These are phyloP conservation scores for Petrolisthes manimaculis DNA, from an alignment of 2,888 invertebrate genomes.

Conservation along the genomic window DNA sequence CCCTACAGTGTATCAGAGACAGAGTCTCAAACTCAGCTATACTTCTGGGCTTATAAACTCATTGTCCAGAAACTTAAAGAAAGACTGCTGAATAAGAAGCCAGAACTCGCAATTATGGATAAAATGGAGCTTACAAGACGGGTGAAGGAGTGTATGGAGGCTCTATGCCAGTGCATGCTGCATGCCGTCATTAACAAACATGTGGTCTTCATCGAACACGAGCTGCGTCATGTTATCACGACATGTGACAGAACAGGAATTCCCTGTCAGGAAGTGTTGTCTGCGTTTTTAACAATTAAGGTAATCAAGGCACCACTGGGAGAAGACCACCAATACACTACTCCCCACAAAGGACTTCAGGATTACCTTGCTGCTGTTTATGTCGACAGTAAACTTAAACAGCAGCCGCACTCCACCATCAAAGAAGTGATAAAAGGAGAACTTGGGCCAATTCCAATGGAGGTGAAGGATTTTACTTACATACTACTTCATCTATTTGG, in stretches of 20 bases:
- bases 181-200: background rate
- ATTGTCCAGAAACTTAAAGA: background rate
- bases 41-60: slow-evolving; percentile 2
- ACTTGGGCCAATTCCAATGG: background rate
- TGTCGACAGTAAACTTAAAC: background rate
- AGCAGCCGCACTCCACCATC: background rate
- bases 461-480: background rate
- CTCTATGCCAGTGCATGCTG: background rate
- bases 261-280: slow-evolving; percentile 15
- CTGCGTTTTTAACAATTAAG: slow-evolving; percentile 6
- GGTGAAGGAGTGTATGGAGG: background rate
- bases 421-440: background rate
- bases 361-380: slow-evolving; percentile 12
- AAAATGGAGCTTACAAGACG: background rate
- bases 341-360: slow-evolving; percentile 31
- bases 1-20: background rate
- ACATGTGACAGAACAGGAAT: slow-evolving; percentile 1
- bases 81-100: background rate
- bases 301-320: background rate
- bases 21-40: slow-evolving; percentile 16
- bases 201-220: background rate
- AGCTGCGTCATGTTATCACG: background rate
- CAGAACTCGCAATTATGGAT: background rate
- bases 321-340: slow-evolving; percentile 4
- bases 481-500: slow-evolving; percentile 1